These are phyloP conservation scores for Saccopteryx leptura DNA, from an alignment of 2,113 vertebrate species.

Conservation along the genomic window DNA sequence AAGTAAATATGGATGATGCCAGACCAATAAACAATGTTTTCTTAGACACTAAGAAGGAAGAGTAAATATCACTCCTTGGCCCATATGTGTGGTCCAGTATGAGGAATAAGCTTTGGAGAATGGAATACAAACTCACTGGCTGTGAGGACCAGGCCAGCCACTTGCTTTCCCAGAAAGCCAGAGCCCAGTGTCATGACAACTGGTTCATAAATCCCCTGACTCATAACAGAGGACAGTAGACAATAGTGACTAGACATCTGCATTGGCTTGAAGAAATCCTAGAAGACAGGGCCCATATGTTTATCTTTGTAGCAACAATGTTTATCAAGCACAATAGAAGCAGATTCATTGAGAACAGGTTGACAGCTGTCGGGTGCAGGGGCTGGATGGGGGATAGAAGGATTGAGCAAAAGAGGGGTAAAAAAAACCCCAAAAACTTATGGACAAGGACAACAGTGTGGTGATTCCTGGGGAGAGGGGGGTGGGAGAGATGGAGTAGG, in stretches of 20 bases:
- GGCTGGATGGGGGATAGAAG: no score
- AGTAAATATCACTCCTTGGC: background rate
- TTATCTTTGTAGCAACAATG: background rate
- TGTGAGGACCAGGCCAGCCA: background rate
- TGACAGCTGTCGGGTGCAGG: no score
- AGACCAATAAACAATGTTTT: slow-evolving; percentile 39
- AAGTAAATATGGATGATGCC: slow-evolving; percentile 55
- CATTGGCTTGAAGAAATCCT: background rate
- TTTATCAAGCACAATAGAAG: background rate
- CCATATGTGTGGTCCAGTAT: slow-evolving; percentile 43
- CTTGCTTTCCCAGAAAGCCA: background rate
- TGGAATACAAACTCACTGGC: background rate
- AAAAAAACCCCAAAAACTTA: no score
- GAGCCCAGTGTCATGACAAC: background rate
- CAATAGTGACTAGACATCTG: background rate
- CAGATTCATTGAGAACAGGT: no score
- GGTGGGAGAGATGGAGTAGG: no score
- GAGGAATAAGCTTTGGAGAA: slow-evolving; percentile 7
- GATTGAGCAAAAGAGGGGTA: no score
- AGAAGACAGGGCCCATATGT: background rate
- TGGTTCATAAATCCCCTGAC: background rate
- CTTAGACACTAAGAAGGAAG: background rate
- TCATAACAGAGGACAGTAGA: background rate
- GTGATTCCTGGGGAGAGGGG: no score
- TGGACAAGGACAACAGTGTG: no score